Evolutionary conservation across 2,888 invertebrate species (phyloP), one percentile per base, ranked within the genome.

Genomic region (Kryphioiulus occultus): DNA sequence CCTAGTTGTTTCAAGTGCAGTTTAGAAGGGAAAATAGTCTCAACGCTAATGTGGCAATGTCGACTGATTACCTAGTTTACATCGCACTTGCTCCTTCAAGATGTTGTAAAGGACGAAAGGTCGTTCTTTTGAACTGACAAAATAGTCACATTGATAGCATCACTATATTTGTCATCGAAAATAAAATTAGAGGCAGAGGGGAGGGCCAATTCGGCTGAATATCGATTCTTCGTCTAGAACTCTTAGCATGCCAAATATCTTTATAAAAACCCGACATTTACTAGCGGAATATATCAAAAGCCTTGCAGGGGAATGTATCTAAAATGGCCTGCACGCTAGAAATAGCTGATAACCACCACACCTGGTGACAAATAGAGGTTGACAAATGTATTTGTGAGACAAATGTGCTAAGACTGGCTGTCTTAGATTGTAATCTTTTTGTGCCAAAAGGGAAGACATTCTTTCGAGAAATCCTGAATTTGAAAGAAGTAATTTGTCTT

Each of bases 341-440:
- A 78, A 30, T 17, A 15, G 78, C 39, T 44, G 22, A 44, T 78
- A 78, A 78, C 78, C 78, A 78, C 12, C 26, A 26, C 87, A 87
- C 87, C 87, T 87, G 87, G 87, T 78, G 87, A 53, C 87, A 78
- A 59, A 87, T 59, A 78, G 78, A 87, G 9, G n/a, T 82, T 87
- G 87, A 87, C 87, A 87, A 87, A 87, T 87, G 87, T 78, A 78
- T 35, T 87, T 44, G 44, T 32, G 68, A 87, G 87, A 87, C 59
- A 87, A 87, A 87, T 87, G 87, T n/a, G 87, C 39, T 87, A 59
- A 78, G 32, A 32, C 78, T 78, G 78, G 78, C 26, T 78, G 87
- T 78, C 87, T 35, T 32, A 44, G 87, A 87, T 87, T 87, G 78
- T 78, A 78, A 78, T 87, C 59, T 59, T 87, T 87, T 82, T 39